These are phyloP conservation scores for Alethe castanea DNA, from an alignment of 2,113 vertebrate species.

Conservation along the genomic window DNA sequence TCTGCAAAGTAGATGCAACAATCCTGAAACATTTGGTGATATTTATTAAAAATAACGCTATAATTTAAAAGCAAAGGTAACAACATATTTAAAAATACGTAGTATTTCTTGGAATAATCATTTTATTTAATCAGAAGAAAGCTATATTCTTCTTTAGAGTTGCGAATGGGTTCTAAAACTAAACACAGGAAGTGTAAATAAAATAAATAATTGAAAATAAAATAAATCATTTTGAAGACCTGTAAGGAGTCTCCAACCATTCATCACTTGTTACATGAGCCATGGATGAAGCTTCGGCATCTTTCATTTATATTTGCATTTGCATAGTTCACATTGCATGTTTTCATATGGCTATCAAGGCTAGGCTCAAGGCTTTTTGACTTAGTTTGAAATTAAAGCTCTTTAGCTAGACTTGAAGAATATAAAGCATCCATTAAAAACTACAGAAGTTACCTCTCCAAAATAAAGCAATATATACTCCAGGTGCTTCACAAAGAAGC, in stretches of 20 bases:
- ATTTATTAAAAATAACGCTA: conserved; percentile 35
- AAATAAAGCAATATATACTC: background rate
- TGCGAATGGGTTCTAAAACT: background rate
- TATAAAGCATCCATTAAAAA: background rate
- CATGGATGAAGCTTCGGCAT: background rate
- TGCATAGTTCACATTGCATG: background rate
- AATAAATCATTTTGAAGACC: background rate
- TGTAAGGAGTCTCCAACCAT: background rate
- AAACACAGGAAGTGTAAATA: background rate
- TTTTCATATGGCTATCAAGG: background rate
- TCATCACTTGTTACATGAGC: background rate
- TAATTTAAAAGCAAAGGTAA: background rate
- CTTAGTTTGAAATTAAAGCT: background rate
- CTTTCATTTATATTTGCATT: background rate
- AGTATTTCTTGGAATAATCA: background rate
- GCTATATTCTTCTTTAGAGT: background rate
- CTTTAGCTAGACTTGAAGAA: background rate
- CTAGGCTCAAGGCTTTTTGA: background rate
- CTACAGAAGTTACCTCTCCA: background rate
- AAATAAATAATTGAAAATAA: background rate
- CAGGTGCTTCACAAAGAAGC: background rate
- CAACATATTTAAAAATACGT: background rate
- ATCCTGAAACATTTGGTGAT: conserved; percentile 19
- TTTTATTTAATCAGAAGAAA: background rate
- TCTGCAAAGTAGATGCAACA: conserved; percentile 47